These are phyloP conservation scores for Antennarius striatus DNA, from an alignment of 2,113 vertebrate genomes.

Conservation along the genomic window DNA sequence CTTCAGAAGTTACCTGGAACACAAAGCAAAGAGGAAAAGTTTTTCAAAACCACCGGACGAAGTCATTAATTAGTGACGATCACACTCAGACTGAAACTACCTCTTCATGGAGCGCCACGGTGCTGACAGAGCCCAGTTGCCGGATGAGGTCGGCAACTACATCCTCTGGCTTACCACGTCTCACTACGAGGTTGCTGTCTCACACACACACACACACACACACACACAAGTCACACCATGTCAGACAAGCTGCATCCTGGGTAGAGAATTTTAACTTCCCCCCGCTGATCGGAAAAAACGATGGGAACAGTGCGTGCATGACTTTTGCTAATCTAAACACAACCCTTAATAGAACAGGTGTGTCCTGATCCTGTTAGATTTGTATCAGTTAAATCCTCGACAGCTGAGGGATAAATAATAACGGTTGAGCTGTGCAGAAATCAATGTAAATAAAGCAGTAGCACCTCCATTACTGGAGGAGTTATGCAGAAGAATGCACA, in stretches of 20 bases:
- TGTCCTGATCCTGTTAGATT: conserved; percentile 50
- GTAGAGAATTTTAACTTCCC: conserved; percentile 21
- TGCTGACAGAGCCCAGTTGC: conserved; percentile 79
- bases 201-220: conserved; percentile 29
- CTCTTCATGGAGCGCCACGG: conserved; percentile 84
- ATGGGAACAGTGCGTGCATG: conserved; percentile 35
- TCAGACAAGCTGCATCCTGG: conserved; percentile 68
- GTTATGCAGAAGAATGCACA: background rate
- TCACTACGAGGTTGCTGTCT: conserved; percentile 81
- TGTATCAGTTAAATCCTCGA: conserved; percentile 22
- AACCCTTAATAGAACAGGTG: conserved; percentile 46
- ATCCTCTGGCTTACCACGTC: conserved; percentile 82
- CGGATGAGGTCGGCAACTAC: conserved; percentile 79
- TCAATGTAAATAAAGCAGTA: background rate
- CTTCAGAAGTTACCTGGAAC: conserved; percentile 80
- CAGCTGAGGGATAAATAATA: background rate
- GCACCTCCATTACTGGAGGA: background rate
- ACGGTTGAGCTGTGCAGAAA: background rate
- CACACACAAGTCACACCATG: conserved; percentile 23
- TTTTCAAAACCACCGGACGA: background rate
- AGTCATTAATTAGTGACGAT: background rate
- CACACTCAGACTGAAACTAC: conserved; percentile 50
- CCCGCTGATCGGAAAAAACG: conserved; percentile 20
- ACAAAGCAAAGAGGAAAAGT: background rate
- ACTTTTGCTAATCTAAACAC: conserved; percentile 46